Percentiles rank a stretch among this genome's conserved stretches.
Conservation (phyloP, 37 sponge, comb jelly and placozoan species). For the Bolinopsis microptera region DNA sequence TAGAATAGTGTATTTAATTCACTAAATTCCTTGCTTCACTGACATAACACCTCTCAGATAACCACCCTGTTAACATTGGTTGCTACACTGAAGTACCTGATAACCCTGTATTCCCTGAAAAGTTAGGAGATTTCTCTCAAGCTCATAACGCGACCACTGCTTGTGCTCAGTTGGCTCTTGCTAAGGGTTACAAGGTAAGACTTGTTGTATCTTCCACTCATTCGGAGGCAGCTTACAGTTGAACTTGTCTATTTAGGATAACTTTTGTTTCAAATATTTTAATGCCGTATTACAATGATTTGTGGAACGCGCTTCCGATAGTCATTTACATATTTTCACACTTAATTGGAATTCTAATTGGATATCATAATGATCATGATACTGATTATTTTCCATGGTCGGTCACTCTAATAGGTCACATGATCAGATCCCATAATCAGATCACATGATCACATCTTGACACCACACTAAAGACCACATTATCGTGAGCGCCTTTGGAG, state of each 20-base stretch:
- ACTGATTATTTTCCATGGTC: background rate
- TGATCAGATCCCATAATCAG: background rate
- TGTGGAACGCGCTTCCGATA: no score
- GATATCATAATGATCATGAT: no score
- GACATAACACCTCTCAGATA: constrained; percentile 26
- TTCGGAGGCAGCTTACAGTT: no score
- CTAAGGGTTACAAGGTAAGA: constrained; percentile 40
- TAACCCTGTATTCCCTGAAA: background rate
- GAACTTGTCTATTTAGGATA: no score
- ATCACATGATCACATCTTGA: background rate
- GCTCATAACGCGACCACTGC: constrained; percentile 9
- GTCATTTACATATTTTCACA: background rate
- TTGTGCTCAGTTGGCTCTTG: constrained; percentile 21
- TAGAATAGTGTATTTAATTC: no score
- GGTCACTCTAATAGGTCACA: no score
- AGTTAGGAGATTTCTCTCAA: constrained; percentile 1
- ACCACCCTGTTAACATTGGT: constrained; percentile 63
- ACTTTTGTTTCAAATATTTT: no score
- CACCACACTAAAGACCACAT: background rate
- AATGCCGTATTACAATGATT: no score
- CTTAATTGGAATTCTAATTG: no score
- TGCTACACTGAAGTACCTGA: constrained; percentile 45
- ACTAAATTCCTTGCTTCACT: no score
- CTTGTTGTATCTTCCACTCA: no score
- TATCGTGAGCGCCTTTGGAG: background rate